These are phyloP conservation scores for Ethmia dodecea DNA, from an alignment of 2,888 invertebrate species.

Conservation along the genomic window DNA sequence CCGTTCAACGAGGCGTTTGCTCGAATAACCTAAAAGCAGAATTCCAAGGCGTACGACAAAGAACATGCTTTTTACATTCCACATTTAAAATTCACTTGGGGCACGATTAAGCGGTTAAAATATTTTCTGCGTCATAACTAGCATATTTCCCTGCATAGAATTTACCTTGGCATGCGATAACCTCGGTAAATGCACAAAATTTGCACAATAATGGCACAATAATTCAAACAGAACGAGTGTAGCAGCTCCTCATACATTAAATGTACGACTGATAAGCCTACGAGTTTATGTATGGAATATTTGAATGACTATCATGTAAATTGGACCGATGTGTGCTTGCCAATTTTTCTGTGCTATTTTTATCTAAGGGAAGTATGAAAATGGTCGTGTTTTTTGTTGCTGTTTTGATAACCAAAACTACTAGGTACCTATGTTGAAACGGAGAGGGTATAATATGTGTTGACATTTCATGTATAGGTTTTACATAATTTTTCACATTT, in stretches of 20 bases:
- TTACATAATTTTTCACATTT: too few species aligned
- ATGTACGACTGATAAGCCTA: constrained; percentile 25
- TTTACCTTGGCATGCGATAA: constrained; percentile 23
- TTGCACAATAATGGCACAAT: constrained; percentile 34
- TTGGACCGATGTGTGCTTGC: constrained; percentile 8
- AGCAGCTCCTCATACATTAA: constrained; percentile 22
- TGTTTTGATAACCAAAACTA: too few species aligned
- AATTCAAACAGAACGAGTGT: constrained; percentile 23
- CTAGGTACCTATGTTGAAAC: too few species aligned
- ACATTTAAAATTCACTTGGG: constrained; percentile 29
- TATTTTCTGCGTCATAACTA: constrained; percentile 22
- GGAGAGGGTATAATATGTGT: too few species aligned
- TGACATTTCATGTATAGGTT: too few species aligned
- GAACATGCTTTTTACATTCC: constrained; percentile 22
- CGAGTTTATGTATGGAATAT: constrained; percentile 21
- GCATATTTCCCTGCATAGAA: constrained; percentile 17
- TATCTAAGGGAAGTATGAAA: too few species aligned
- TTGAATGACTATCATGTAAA: constrained; percentile 19
- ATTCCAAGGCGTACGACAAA: constrained; percentile 15
- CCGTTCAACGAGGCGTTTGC: neutral
- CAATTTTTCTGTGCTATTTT: constrained; percentile 8
- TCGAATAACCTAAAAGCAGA: constrained; percentile 2
- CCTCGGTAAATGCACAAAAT: constrained; percentile 27
- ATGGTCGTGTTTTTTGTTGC: too few species aligned
- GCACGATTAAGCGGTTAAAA: constrained; percentile 30